Evolutionary conservation across 2,113 vertebrate species (phyloP), one percentile per base, ranked within the genome.

Genomic region (Stegastes partitus): DNA sequence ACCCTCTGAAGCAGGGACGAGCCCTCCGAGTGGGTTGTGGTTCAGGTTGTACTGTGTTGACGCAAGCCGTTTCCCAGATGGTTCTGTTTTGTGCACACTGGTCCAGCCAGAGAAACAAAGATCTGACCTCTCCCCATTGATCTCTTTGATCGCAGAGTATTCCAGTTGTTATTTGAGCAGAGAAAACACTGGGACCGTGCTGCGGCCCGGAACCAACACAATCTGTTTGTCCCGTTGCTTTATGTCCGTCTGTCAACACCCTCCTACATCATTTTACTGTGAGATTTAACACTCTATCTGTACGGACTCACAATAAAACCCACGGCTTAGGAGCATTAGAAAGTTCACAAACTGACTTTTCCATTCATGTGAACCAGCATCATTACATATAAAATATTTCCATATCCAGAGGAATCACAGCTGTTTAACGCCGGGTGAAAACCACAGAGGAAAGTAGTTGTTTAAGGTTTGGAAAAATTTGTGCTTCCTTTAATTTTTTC

Each of bases 101-200:
- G 31, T 83, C 77, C 70, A 49, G 57, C 54, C 49, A 45, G 11
- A 28, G 34, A 76, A 65, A 79, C 61, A 71, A 61, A 80, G 75
- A 53, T 64, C 71, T 71, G 78, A 75, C 82, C 77, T 73, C 67
- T 77, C 44, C 73, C 23, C 37, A 61, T 6, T 49, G 61, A 81
- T 55, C 39, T 23, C 56, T 77, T 74, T 69, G 82, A 86, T 79
- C 58, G 21, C 44, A 79, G 62, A 69, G 61, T 72, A 62, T 68
- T 82, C 65, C 74, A 82, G 75, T 77, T 74, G 55, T 80, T 65
- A 61, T 69, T 44, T 64, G 70, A 74, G 56, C 14, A 53, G 34
- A 77, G 59, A 82, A 64, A 76, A 76, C 56, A 59, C 8, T 18
- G 23, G 28, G 37, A 77, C 58, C 4, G 37, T 1, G n/a, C 53